These are phyloP conservation scores for Ditula angustiorana DNA, from an alignment of 2,888 invertebrate species.

Conservation along the genomic window DNA sequence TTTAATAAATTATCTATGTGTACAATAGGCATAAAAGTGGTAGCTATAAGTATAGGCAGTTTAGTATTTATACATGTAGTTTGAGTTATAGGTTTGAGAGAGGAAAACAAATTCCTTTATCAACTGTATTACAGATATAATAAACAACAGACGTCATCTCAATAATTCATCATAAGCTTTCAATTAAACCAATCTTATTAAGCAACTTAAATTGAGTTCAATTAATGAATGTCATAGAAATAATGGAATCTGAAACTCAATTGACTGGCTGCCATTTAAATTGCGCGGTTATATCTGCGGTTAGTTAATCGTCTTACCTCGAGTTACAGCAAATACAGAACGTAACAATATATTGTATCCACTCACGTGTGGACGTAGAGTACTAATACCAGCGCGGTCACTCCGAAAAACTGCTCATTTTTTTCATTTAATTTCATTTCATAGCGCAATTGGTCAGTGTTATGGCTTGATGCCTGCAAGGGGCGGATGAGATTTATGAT, in stretches of 20 bases:
- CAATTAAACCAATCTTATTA: neutral
- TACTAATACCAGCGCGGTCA: neutral
- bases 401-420: neutral
- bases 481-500: too few species aligned
- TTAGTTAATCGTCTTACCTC: constrained; percentile 10
- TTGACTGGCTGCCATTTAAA: constrained; percentile 8
- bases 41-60: too few species aligned
- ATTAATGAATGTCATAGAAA: constrained; percentile 4
- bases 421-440: too few species aligned
- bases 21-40: too few species aligned
- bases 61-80: too few species aligned
- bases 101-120: too few species aligned
- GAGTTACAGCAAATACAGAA: neutral
- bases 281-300: neutral
- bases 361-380: constrained; percentile 2
- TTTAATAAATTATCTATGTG: too few species aligned
- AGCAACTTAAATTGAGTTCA: neutral
- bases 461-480: too few species aligned
- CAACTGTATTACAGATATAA: too few species aligned
- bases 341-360: neutral
- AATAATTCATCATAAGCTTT: neutral
- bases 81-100: too few species aligned
- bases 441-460: too few species aligned
- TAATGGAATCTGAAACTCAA: constrained; percentile 4
- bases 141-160: too few species aligned